Evolutionary conservation across 2,113 vertebrate genomes (phyloP), one percentile per base, ranked within the genome.

Genomic region (Cromileptes altivelis): DNA sequence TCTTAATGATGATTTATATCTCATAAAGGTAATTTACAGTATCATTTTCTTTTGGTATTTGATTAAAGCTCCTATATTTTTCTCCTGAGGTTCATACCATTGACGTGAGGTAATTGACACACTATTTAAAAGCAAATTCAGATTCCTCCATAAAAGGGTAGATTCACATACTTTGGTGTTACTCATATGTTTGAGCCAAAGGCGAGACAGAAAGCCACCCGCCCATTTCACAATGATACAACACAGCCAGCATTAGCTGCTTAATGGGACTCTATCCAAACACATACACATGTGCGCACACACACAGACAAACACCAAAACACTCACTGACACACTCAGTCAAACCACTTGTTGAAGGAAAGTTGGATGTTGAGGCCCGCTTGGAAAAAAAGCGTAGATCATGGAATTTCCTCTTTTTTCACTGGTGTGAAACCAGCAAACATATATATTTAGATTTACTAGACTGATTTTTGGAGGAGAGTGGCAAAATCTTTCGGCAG

Each of bases 381-480:
- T 45, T 85, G 85, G 83, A 81, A 90, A 90, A 30, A 84, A 88
- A 81, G 53, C 70, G 60, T 84, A 80, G 85, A 89, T 95, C 89
- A 94, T 89, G 93, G 90, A 93, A 94, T 94, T 94, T 94, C 88
- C 91, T 91, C 71, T 85, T 85, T 89, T 89, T 84, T 86, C 57
- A 85, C 53, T 78, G 68, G 91, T 91, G 90, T 91, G 89, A 95
- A 93, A 93, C 86, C 81, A 79, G 87, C 88, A 91, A 93, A 94
- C 83, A 75, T 90, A 84, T 88, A 91, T 88, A 92, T 93, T 92
- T 91, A 89, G 91, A 93, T 95, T 94, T 93, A 93, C 92, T 89
- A 75, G 92, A 93, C 89, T 85, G 91, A 74, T 87, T 93, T 91
- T 91, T 94, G 90, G 93, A 92, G 57, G 72, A 80, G 78, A 68